A percentile compares a stretch with the other conserved stretches of the same genome.
These are phyloP conservation scores for Gorsachius magnificus DNA, from an alignment of 2,797 vertebrate species.

Conservation along the genomic window DNA sequence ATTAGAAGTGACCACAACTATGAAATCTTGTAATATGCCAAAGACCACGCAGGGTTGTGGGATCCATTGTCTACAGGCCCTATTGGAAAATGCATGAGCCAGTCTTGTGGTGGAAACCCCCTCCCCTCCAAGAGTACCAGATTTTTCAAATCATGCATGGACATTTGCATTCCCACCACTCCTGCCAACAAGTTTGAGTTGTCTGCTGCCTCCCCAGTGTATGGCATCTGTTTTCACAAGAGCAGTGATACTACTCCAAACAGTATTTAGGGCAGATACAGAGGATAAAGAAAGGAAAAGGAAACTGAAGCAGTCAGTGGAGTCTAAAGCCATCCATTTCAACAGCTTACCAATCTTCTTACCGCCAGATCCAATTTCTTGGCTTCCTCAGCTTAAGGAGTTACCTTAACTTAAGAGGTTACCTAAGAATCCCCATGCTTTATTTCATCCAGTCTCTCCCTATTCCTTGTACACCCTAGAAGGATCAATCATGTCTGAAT, in stretches of 20 bases:
- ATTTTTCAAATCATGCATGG: slow-evolving; percentile 3
- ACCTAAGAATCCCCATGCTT: background rate
- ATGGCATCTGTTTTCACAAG: background rate
- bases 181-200: background rate
- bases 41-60: background rate
- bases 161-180: background rate
- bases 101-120: slow-evolving; percentile 9
- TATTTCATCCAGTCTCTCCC: background rate
- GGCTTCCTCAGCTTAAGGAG: background rate
- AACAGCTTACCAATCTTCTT: background rate
- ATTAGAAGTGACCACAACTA: slow-evolving; percentile 25
- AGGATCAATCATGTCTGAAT: background rate
- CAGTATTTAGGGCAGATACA: background rate
- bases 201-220: background rate
- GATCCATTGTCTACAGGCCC: slow-evolving; percentile 29
- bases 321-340: background rate
- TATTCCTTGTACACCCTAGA: background rate
- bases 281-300: background rate
- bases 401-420: background rate
- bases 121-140: background rate
- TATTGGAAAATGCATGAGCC: background rate
- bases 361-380: background rate
- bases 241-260: background rate
- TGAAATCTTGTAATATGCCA: background rate
- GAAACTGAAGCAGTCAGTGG: background rate